Conservation (phyloP, 2,797 vertebrate genomes). For the Falco columbarius region DNA sequence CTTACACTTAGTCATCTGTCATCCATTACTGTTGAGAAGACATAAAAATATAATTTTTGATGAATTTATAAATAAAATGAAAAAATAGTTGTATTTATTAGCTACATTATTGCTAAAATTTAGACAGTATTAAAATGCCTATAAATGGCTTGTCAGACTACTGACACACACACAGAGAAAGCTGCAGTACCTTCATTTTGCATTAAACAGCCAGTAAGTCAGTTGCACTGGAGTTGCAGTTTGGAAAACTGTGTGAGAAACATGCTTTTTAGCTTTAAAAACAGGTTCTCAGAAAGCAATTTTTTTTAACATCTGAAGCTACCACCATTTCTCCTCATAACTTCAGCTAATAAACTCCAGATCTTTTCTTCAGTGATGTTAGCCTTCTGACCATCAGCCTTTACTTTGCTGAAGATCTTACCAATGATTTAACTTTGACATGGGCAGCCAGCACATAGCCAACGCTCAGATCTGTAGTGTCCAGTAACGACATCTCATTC, state of each 20-base stretch:
- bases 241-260: neutral
- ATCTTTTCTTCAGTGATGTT: neutral
- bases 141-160: neutral
- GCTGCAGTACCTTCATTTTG: neutral
- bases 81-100: neutral
- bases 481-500: neutral
- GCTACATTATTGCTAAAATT: neutral
- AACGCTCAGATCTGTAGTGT: too few species aligned
- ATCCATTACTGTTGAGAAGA: neutral
- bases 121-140: neutral
- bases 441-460: accelerated
- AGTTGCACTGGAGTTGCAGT: neutral
- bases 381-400: neutral
- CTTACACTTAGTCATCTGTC: too few species aligned
- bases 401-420: too few species aligned
- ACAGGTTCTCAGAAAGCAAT: accelerated
- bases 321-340: neutral
- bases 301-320: neutral
- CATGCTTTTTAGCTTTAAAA: neutral
- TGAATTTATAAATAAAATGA: too few species aligned
- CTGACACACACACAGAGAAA: neutral
- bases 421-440: too few species aligned
- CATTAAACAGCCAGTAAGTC: neutral
- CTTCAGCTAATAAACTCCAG: neutral
- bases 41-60: too few species aligned